Evolutionary conservation across 1,140 invertebrate genomes (phyloP).

Genomic region (Probaryconus sp.): DNA sequence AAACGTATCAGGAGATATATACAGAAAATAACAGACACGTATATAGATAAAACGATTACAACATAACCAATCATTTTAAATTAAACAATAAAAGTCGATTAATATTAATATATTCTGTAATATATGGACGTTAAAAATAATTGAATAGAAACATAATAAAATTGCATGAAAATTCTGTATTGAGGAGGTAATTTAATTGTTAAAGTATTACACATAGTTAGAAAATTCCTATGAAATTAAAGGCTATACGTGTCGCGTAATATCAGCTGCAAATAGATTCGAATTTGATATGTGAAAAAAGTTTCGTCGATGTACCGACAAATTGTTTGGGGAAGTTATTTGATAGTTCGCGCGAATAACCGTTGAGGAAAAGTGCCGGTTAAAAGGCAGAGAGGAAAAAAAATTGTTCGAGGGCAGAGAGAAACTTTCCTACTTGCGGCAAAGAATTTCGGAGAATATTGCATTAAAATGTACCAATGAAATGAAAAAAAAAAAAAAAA

Average conservation of each 20-base stretch:
- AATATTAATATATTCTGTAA: too few species aligned
- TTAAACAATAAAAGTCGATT: constrained; percentile 13
- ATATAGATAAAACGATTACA: too few species aligned
- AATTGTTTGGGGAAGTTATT: constrained; percentile 14
- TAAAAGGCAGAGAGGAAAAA: background rate
- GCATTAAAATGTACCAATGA: constrained; percentile 5
- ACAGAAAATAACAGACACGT: constrained; percentile 5
- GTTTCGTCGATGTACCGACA: constrained; percentile 2
- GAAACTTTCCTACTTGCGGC: constrained; percentile 2
- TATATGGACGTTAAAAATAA: too few species aligned
- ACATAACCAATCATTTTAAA: too few species aligned
- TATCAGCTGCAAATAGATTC: too few species aligned
- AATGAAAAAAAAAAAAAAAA: background rate
- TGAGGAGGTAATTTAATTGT: too few species aligned
- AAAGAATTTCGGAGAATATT: constrained; percentile 7
- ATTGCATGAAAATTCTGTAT: too few species aligned
- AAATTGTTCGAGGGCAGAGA: background rate
- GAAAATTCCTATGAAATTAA: too few species aligned
- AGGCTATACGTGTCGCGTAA: too few species aligned
- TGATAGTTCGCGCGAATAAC: constrained; percentile 7
- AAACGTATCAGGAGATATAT: constrained; percentile 1
- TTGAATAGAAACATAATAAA: too few species aligned
- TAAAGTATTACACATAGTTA: constrained; percentile 11
- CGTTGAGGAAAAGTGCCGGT: background rate
- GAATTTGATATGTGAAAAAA: constrained; percentile 13